Percentiles rank a stretch among this genome's conserved stretches.
These are phyloP conservation scores for Amyelois transitella DNA, from an alignment of 1,140 invertebrate species.

Conservation along the genomic window DNA sequence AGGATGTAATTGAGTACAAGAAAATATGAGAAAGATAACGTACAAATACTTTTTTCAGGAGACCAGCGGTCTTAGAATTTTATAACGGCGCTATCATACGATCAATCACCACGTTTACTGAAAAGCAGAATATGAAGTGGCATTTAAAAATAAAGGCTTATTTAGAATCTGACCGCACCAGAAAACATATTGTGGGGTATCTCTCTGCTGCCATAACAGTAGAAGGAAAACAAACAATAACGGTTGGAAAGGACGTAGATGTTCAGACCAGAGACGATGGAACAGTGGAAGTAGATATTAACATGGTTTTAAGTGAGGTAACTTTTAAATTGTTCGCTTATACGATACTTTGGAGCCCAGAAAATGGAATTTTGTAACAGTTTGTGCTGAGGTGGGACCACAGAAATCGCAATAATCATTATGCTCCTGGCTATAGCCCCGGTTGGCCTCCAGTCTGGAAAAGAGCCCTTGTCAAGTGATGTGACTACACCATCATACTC, in stretches of 20 bases:
- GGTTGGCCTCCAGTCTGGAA: no score
- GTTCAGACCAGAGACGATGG: slow-evolving; percentile 33
- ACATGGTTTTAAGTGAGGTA: slow-evolving; percentile 49
- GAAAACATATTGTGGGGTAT: slow-evolving; percentile 28
- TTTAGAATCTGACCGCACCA: slow-evolving; percentile 64
- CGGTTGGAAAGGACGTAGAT: slow-evolving; percentile 26
- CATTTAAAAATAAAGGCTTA: slow-evolving; percentile 69
- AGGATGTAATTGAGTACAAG: background rate
- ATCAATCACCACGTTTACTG: slow-evolving; percentile 67
- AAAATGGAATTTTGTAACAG: no score
- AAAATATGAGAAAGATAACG: background rate
- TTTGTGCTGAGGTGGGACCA: no score
- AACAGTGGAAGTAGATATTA: slow-evolving; percentile 35
- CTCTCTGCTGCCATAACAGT: slow-evolving; percentile 30
- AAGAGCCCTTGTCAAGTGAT: no score
- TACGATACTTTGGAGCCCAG: no score
- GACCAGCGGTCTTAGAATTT: slow-evolving; percentile 72
- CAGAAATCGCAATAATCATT: no score
- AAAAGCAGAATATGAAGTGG: slow-evolving; percentile 55
- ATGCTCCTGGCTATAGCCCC: no score
- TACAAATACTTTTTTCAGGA: slow-evolving; percentile 64
- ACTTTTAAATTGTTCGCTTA: slow-evolving; percentile 2
- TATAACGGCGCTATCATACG: slow-evolving; percentile 74
- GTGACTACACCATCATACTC: no score
- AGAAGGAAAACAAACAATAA: slow-evolving; percentile 34